Evolutionary conservation across 2,888 invertebrate species (phyloP), one percentile per base, ranked within the genome.

Genomic region (Chloroclysta siterata): DNA sequence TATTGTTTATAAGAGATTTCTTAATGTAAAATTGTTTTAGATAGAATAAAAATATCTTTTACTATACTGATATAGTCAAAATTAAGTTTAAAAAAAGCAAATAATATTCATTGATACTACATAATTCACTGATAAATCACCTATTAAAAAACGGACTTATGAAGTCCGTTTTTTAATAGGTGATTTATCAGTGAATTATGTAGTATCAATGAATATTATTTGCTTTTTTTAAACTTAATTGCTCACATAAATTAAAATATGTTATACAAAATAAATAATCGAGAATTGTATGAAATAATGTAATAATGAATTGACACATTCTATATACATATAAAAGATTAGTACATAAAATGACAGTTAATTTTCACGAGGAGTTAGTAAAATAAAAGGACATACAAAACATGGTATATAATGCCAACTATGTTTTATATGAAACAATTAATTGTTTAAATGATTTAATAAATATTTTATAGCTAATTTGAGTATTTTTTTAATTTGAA

Each of bases 401-500:
- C 61, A 42, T 68, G 71, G 71, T 68, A 71, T 71, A 48, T 69
- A 61, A 71, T 71, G 66, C 71, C 68, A 36, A 65, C 68, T 69
- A 71, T 68, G 71, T 71, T 71, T 71, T 71, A 61, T 71, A 71
- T 59, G 46, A 48, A 63, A 64, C 51, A 59, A 85, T 86, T 62
- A 79, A 76, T 85, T 86, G 78, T 85, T 83, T 77, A 78, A 78
- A 77, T 79, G 76, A 83, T 60, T 65, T 62, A 65, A 84, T 84
- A 81, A 82, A 83, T 86, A 87, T 87, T 87, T 87, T 86, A 78
- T 83, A 83, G 78, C 75, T 75, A 82, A 64, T 5, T 17, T 15
- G 13, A 10, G 50, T 53, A 47, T 79, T 77, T 81, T 66, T 72
- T 75, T 76, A 0, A 11, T 47, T 47, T 15, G 17, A 17, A 2